A percentile compares a stretch with the other conserved stretches of the same genome.
phyloP scores from a whole-genome alignment of 2,888 invertebrate species.

The Onthophagus sagittarius region DNA sequence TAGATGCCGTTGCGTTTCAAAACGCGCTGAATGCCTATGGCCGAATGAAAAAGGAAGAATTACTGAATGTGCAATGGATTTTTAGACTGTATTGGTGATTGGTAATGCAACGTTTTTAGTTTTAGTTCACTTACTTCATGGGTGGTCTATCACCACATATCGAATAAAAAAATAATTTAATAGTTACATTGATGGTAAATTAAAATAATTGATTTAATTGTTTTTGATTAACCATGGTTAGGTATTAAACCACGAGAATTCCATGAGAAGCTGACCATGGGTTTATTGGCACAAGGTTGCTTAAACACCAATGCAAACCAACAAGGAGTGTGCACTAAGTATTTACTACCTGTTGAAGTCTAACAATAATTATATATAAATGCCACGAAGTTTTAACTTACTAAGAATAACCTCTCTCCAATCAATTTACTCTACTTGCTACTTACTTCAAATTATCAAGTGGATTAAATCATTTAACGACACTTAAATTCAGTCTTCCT shows the following conservation, averaged over 20 bases:
- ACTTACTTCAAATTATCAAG: neutral
- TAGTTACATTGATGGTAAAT: too few species aligned
- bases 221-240: neutral
- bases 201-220: too few species aligned
- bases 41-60: neutral
- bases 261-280: neutral
- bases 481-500: too few species aligned
- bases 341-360: neutral
- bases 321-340: neutral
- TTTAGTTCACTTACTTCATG: neutral
- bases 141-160: neutral
- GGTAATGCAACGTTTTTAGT: neutral
- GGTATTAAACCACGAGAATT: neutral
- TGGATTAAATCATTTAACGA: neutral
- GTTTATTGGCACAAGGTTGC: neutral
- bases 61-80: neutral
- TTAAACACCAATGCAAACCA: neutral
- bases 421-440: neutral
- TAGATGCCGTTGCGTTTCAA: neutral
- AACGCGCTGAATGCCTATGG: neutral
- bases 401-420: neutral
- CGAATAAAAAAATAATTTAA: too few species aligned
- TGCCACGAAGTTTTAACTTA: neutral
- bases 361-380: neutral
- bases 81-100: neutral